phyloP scores from a whole-genome alignment of 2,888 invertebrate species.

The Epiblema foenella region DNA sequence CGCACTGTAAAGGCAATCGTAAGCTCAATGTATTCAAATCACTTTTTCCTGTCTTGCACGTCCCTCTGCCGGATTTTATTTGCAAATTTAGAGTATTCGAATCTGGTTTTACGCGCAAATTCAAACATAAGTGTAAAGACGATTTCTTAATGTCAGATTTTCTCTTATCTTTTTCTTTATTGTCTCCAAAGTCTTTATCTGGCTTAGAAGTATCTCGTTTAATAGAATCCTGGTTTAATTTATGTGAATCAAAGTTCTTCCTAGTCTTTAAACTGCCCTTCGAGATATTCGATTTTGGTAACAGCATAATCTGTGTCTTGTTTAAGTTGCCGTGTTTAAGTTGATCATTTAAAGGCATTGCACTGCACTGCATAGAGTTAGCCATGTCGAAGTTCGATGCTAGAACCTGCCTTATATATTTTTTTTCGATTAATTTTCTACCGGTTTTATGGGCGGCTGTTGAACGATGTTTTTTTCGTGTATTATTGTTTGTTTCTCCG shows the following conservation, averaged over 20 bases:
- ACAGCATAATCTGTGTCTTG: neutral
- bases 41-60: neutral
- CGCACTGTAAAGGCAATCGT: neutral
- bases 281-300: neutral
- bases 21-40: neutral
- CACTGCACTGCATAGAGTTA: neutral
- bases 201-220: neutral
- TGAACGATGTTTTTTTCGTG: neutral
- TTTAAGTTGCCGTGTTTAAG: neutral
- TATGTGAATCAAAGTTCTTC: neutral
- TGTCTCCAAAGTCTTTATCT: neutral
- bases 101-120: constrained; percentile 7
- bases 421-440: neutral
- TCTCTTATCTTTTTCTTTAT: too few relatives aligned
- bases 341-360: constrained; percentile 10
- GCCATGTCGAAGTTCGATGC: neutral
- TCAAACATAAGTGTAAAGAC: constrained; percentile 14
- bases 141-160: neutral
- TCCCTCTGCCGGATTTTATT: constrained; percentile 6
- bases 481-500: neutral
- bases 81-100: constrained; percentile 6
- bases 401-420: neutral
- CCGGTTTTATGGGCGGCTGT: neutral
- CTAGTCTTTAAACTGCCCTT: neutral
- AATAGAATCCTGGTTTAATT: neutral